Evolutionary conservation across 2,888 invertebrate genomes (phyloP).

Genomic region (Brenthis hecate): DNA sequence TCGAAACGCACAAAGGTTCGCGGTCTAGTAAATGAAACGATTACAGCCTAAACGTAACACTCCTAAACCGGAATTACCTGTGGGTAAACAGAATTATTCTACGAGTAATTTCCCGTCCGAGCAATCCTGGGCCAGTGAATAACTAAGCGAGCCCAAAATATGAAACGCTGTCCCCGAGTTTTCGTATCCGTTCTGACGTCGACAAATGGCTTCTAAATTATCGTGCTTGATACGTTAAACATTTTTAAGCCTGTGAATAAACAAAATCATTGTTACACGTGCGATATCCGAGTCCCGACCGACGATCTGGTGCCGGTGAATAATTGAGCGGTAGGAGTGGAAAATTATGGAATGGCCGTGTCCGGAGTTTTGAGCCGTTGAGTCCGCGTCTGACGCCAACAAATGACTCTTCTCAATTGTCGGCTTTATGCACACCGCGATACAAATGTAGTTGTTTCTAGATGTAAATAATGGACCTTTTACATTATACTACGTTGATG

Average conservation of each 20-base stretch:
- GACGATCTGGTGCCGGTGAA: slow-evolving; percentile 67
- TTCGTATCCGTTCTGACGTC: neutral
- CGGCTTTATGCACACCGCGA: slow-evolving; percentile 42
- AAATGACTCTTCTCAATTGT: slow-evolving; percentile 51
- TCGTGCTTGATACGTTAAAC: slow-evolving; percentile 1
- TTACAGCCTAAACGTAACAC: slow-evolving; percentile 66
- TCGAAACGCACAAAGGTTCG: neutral
- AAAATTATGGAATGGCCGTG: slow-evolving; percentile 73
- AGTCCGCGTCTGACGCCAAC: slow-evolving; percentile 42
- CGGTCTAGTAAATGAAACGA: slow-evolving; percentile 62
- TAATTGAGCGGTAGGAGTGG: slow-evolving; percentile 71
- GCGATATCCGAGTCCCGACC: slow-evolving; percentile 67
- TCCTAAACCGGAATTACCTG: slow-evolving; percentile 63
- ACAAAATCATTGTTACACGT: slow-evolving; percentile 52
- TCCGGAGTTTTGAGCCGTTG: slow-evolving; percentile 49
- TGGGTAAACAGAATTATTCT: slow-evolving; percentile 68
- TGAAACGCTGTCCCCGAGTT: neutral
- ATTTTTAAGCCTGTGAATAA: slow-evolving; percentile 18
- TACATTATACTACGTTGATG: neutral
- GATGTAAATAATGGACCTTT: slow-evolving; percentile 12
- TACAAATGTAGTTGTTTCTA: slow-evolving; percentile 39
- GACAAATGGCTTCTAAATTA: slow-evolving; percentile 3
- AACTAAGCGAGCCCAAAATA: slow-evolving; percentile 5
- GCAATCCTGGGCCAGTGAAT: neutral
- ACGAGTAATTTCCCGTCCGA: neutral